A percentile compares a stretch with the other conserved stretches of the same genome.
phyloP scores from a whole-genome alignment of 2,888 invertebrate genomes.

The Frankliniella fusca region DNA sequence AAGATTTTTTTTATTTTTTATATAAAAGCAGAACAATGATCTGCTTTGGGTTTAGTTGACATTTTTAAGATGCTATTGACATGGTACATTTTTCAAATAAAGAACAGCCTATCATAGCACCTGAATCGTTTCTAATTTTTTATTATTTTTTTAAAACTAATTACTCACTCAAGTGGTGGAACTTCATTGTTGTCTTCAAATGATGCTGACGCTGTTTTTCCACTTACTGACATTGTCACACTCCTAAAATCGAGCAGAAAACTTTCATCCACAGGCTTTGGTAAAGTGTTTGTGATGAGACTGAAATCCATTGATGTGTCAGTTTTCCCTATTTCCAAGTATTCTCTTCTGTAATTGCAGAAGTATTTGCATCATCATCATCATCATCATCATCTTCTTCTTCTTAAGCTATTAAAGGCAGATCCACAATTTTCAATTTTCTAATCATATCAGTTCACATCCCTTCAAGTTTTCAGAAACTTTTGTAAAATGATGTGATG shows the following conservation, averaged over 20 bases:
- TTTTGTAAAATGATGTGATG: too few species aligned
- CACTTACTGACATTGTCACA: constrained; percentile 44
- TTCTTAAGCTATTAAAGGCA: too few species aligned
- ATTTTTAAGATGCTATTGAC: constrained; percentile 6
- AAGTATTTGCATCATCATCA: neutral
- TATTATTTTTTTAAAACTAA: constrained; percentile 31
- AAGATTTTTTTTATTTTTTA: neutral
- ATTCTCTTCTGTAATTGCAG: constrained; percentile 50
- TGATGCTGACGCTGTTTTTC: constrained; percentile 42
- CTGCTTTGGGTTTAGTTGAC: neutral
- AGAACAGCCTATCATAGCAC: constrained; percentile 29
- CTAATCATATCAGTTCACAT: too few species aligned
- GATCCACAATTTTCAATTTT: too few species aligned
- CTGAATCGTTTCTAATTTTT: constrained; percentile 32
- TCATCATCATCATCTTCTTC: too few species aligned
- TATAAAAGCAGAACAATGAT: neutral
- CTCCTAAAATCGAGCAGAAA: constrained; percentile 33
- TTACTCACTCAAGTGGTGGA: constrained; percentile 57
- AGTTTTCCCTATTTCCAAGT: constrained; percentile 60
- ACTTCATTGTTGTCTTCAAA: constrained; percentile 60
- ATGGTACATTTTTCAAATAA: constrained; percentile 26
- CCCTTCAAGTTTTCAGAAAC: neutral
- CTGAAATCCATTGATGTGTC: constrained; percentile 56
- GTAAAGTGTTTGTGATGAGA: constrained; percentile 48
- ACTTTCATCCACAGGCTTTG: neutral